These are phyloP conservation scores for Epistrophella euchroma DNA, from an alignment of 2,888 invertebrate species.

Conservation along the genomic window DNA sequence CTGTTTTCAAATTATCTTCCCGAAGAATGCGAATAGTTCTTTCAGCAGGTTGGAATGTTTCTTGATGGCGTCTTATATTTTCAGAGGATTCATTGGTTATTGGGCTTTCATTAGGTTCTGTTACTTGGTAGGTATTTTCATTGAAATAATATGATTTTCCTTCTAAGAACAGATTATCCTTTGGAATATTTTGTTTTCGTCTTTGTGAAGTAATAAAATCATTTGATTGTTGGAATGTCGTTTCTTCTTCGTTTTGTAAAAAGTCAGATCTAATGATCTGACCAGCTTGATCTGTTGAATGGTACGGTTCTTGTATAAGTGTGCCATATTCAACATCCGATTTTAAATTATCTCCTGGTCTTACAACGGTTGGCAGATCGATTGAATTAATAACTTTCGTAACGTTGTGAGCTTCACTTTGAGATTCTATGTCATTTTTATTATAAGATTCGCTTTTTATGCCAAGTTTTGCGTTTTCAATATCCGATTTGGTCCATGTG, in stretches of 20 bases:
- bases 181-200: background rate
- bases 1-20: conserved; percentile 85
- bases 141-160: conserved; percentile 85
- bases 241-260: conserved; percentile 85
- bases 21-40: conserved; percentile 84
- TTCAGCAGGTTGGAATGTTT: conserved; percentile 83
- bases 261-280: conserved; percentile 85
- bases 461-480: conserved; percentile 70
- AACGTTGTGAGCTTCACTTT: conserved; percentile 84
- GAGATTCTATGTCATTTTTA: conserved; percentile 54
- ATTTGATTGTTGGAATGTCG: conserved; percentile 83
- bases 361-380: conserved; percentile 78
- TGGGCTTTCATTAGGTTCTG: conserved; percentile 79
- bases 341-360: conserved; percentile 87
- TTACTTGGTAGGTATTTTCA: conserved; percentile 80
- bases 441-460: conserved; percentile 37
- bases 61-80: background rate
- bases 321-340: conserved; percentile 86
- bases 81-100: conserved; percentile 14
- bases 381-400: conserved; percentile 82
- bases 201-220: background rate
- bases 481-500: conserved; percentile 81
- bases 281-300: conserved; percentile 85
- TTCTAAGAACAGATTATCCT: conserved; percentile 78
- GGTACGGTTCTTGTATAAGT: conserved; percentile 83